Evolutionary conservation across 2,113 vertebrate species (phyloP).

Genomic region (Myotis davidii): DNA sequence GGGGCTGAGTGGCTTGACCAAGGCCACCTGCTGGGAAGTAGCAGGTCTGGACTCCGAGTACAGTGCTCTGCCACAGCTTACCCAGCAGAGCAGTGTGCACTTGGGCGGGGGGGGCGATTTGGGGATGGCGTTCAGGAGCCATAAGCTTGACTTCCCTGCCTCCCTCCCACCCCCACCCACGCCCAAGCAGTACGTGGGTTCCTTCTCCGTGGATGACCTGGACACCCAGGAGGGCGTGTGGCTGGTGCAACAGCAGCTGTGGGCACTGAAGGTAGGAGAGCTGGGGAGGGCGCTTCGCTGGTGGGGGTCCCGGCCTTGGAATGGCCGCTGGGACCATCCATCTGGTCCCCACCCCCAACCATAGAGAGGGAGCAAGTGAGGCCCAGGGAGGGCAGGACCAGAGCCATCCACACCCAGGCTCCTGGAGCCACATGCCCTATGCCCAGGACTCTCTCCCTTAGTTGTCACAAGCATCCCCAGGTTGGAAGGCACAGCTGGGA

Average conservation of each 20-base stretch:
- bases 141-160: not conserved
- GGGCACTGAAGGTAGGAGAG: constrained; percentile 86
- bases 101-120: rapidly evolving
- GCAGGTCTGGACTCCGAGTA: not conserved
- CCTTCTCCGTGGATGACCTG: constrained; percentile 90
- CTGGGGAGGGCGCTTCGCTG: no score
- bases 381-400: not conserved
- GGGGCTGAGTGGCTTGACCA: not conserved
- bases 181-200: constrained; percentile 92
- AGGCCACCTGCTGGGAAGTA: not conserved
- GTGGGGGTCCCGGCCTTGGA: not conserved
- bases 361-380: not conserved
- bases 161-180: not conserved
- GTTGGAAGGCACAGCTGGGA: not conserved
- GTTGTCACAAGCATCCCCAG: not conserved
- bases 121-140: not conserved
- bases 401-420: not conserved
- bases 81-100: no score
- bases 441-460: not conserved
- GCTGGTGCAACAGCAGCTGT: constrained; percentile 89
- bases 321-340: not conserved
- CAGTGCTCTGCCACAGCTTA: not conserved
- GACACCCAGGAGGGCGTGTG: constrained; percentile 89
- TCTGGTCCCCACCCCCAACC: not conserved
- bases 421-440: not conserved